Conservation (phyloP, 1,140 invertebrate species). For the Nylanderia fulva region DNA sequence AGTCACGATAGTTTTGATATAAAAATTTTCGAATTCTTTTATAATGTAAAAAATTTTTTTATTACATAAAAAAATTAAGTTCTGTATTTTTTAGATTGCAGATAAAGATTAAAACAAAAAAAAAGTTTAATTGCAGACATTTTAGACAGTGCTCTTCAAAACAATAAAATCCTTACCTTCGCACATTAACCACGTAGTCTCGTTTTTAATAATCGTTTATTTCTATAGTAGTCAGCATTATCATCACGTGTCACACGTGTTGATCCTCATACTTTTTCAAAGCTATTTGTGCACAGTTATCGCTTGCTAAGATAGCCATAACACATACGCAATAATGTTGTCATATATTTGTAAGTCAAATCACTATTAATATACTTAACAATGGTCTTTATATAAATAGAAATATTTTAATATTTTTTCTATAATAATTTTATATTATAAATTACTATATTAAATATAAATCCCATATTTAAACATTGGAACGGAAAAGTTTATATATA, state of each 20-base stretch:
- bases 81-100: not conserved
- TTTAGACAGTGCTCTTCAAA: not conserved
- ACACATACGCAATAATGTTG: not conserved
- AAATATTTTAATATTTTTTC: no score
- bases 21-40: not conserved
- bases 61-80: not conserved
- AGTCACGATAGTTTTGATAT: not conserved
- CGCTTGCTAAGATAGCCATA: not conserved
- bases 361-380: slow-evolving; percentile 5
- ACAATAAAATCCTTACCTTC: slow-evolving; percentile 7
- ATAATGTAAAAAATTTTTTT: not conserved
- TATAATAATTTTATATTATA: no score
- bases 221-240: slow-evolving; percentile 2
- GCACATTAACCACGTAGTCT: slow-evolving; percentile 2
- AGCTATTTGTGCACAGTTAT: slow-evolving; percentile 17
- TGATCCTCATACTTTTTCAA: not conserved
- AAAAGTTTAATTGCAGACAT: not conserved
- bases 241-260: slow-evolving; percentile 27
- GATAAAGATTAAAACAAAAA: not conserved
- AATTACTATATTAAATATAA: no score
- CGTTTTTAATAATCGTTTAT: not conserved
- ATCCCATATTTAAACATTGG: no score
- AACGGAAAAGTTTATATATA: no score
- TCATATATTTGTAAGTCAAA: slow-evolving; percentile 33
- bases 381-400: no score